These are phyloP conservation scores for Volucella zonaria DNA, from an alignment of 2,888 invertebrate genomes.

Conservation along the genomic window DNA sequence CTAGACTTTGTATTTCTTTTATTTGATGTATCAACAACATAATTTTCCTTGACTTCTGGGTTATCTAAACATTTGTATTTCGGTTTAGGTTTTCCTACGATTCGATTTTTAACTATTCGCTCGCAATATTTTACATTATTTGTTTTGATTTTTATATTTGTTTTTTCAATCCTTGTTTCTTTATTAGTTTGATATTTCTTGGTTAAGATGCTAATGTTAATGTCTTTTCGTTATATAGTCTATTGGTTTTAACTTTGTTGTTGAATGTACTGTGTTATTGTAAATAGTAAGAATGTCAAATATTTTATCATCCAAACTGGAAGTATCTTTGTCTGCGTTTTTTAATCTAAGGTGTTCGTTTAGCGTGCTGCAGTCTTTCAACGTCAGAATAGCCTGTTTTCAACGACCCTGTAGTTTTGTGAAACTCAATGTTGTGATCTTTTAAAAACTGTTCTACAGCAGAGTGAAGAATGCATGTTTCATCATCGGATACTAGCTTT, in stretches of 20 bases:
- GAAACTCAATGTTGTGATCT: not conserved
- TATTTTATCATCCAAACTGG: slow-evolving; percentile 45
- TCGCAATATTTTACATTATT: not conserved
- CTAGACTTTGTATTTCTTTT: slow-evolving; percentile 45
- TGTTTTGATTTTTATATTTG: not conserved
- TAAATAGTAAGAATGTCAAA: slow-evolving; percentile 30
- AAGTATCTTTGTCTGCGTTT: slow-evolving; percentile 14
- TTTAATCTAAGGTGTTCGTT: slow-evolving; percentile 14
- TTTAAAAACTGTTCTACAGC: slow-evolving; percentile 36
- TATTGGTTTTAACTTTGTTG: too few relatives aligned
- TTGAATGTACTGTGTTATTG: too few relatives aligned
- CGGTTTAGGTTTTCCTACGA: slow-evolving; percentile 20
- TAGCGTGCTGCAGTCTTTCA: slow-evolving; percentile 5
- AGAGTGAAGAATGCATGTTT: slow-evolving; percentile 20
- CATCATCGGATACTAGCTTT: slow-evolving; percentile 3
- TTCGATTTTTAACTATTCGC: slow-evolving; percentile 8
- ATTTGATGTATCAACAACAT: slow-evolving; percentile 26
- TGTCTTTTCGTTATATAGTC: not conserved
- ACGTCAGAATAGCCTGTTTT: slow-evolving; percentile 24
- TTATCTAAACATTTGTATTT: slow-evolving; percentile 41
- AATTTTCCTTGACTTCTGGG: slow-evolving; percentile 13
- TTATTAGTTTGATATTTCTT: slow-evolving; percentile 12
- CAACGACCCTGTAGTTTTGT: too few relatives aligned
- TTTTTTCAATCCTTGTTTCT: not conserved
- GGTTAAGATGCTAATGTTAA: not conserved